Evolutionary conservation across 1,140 invertebrate genomes (phyloP).

Genomic region (Oncopodura yosiiana): DNA sequence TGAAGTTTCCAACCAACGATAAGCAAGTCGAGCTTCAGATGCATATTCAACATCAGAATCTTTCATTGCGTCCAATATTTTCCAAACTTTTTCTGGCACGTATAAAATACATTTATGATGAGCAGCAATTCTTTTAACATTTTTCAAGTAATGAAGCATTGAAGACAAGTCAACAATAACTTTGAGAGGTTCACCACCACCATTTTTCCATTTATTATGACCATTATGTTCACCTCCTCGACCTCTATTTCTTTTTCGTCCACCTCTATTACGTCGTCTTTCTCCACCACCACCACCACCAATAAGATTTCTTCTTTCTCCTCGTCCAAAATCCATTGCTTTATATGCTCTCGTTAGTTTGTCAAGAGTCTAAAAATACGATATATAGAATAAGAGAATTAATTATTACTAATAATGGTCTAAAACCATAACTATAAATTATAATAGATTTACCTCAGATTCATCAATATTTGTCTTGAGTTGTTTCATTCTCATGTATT

Average conservation of each 20-base stretch:
- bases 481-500: slow-evolving; percentile 1
- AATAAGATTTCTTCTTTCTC: neutral
- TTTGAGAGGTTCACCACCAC: slow-evolving; percentile 9
- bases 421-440: neutral
- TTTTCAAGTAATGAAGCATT: slow-evolving; percentile 14
- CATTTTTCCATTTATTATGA: neutral
- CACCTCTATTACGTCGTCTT: slow-evolving; percentile 1
- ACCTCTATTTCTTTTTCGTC: neutral
- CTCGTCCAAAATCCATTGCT: neutral
- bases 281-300: neutral
- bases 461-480: no score
- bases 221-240: neutral
- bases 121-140: slow-evolving; percentile 17
- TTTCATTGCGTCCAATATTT: slow-evolving; percentile 26
- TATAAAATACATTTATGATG: slow-evolving; percentile 26
- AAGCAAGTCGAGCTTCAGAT: slow-evolving; percentile 11
- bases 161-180: slow-evolving; percentile 26
- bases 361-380: neutral
- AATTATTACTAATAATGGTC: neutral
- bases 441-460: neutral
- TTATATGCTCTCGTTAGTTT: slow-evolving; percentile 11
- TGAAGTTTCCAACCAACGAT: slow-evolving; percentile 23
- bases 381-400: neutral
- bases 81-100: slow-evolving; percentile 19
- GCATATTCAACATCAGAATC: slow-evolving; percentile 12